Percentiles rank a stretch among this genome's conserved stretches.
These are phyloP conservation scores for Ornithoptera priamus DNA, from an alignment of 2,888 invertebrate species.

Conservation along the genomic window DNA sequence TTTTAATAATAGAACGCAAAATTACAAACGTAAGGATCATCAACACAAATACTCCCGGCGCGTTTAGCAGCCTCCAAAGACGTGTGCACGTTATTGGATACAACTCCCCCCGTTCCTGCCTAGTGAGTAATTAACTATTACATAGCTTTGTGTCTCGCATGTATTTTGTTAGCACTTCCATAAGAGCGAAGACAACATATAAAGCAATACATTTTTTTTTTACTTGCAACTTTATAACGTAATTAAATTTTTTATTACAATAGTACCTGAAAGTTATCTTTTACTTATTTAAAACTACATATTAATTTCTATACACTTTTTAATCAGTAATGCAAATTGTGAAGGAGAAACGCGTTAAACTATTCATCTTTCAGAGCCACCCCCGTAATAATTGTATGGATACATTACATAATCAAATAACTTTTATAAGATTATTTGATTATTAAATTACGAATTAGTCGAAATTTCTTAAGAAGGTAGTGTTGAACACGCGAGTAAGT, in stretches of 20 bases:
- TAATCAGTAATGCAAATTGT: too few species aligned
- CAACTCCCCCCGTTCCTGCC: slow-evolving; percentile 19
- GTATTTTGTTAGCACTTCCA: slow-evolving; percentile 20
- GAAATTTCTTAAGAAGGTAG: background rate
- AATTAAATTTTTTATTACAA: too few species aligned
- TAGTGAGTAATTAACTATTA: slow-evolving; percentile 26
- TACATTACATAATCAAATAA: too few species aligned
- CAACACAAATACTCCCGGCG: slow-evolving; percentile 8
- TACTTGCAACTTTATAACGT: too few species aligned
- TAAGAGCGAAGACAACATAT: background rate
- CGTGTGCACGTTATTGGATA: slow-evolving; percentile 24
- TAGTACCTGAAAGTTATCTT: too few species aligned
- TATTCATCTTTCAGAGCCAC: too few species aligned
- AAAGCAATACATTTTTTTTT: background rate
- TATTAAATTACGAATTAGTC: too few species aligned
- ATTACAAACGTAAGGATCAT: background rate
- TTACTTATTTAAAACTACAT: too few species aligned
- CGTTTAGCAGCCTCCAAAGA: background rate
- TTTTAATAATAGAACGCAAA: background rate
- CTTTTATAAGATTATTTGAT: too few species aligned
- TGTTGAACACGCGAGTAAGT: background rate
- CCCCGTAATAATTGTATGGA: too few species aligned
- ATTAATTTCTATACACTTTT: too few species aligned
- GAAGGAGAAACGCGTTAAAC: too few species aligned
- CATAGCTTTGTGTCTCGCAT: slow-evolving; percentile 22